Evolutionary conservation across 2,888 invertebrate genomes (phyloP), one percentile per base, ranked within the genome.

Genomic region (Chrysotoxum bicinctum): DNA sequence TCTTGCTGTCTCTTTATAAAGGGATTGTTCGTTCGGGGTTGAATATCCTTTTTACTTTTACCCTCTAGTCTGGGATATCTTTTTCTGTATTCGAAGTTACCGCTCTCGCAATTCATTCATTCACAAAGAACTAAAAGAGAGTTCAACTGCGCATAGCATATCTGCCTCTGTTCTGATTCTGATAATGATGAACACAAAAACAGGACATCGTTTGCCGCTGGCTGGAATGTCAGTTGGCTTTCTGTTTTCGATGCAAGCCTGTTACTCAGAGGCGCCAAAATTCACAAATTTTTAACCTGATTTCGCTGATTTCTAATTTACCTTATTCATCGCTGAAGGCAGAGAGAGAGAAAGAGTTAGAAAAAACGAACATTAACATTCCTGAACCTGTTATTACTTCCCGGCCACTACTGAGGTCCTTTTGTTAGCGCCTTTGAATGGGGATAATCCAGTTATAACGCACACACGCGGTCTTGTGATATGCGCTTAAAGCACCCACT

Each of bases 201-300:
- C 69, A 70, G 56, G 69, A 69, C 35, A 69, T 43, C 9, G 35
- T 35, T 58, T 66, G 19, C 32, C 48, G 40, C 21, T 66, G 35
- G 12, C 58, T 21, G 48, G 43, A 68, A 52, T 69, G 23, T 60
- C 30, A 37, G 43, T 21, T 48, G 30, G 40, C 50, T 62, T 72
- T 21, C 19, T 54, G 3, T 4, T 40, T 60, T 19, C 23, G 54
- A 66, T 78, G 86, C 0, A 21, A 66, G 74, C 87, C 87, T 87
- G 87, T 68, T 85, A 70, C n/a, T 19, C 21, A 69, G 85, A 87
- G 87, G 87, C 87, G 87, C 87, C 87, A 87, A 87, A 87, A 87
- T 87, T 87, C 84, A 78, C 83, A 85, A 84, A 87, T 85, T 87
- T 87, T 76, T 81, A 76, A 69, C 64, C 70, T 14, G 16, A 52